These are phyloP conservation scores for Corythornis leucogaster DNA, from an alignment of 2,797 vertebrate genomes.

Conservation along the genomic window DNA sequence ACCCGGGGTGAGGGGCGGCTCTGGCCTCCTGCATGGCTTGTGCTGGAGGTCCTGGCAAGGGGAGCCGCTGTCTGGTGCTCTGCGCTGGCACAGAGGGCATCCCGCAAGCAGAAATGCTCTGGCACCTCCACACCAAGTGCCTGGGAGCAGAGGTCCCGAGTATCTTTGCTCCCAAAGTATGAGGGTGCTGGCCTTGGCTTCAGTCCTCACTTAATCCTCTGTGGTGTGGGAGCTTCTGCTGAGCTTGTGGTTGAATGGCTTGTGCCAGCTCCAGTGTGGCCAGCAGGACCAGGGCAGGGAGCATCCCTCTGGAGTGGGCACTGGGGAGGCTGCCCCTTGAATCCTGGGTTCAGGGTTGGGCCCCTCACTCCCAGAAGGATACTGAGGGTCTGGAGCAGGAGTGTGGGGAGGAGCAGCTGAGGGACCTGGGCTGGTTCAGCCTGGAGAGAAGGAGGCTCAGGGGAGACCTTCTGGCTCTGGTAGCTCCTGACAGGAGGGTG, in stretches of 20 bases:
- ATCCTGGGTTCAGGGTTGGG: neutral
- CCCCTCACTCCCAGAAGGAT: neutral
- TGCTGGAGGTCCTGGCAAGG: neutral
- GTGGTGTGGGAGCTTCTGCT: neutral
- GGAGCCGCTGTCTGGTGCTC: fast-evolving
- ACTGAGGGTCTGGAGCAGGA: neutral
- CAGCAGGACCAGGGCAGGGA: neutral
- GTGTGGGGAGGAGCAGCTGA: too few species aligned
- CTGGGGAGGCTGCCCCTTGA: neutral
- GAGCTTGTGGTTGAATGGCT: neutral
- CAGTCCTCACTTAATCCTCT: neutral
- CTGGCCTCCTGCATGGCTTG: fast-evolving
- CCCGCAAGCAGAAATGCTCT: neutral
- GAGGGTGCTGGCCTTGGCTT: neutral
- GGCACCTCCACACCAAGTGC: neutral
- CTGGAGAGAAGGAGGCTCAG: too few species aligned
- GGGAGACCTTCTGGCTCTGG: too few species aligned
- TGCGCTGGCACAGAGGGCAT: neutral
- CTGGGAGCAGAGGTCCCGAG: neutral
- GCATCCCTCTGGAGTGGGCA: neutral
- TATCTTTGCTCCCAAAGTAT: neutral
- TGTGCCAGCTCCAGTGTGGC: neutral
- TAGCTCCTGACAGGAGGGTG: too few species aligned
- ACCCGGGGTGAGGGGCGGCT: neutral
- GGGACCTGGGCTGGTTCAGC: too few species aligned